phyloP scores from a whole-genome alignment of 2,113 vertebrate species.

The Myrmecobius fasciatus region DNA sequence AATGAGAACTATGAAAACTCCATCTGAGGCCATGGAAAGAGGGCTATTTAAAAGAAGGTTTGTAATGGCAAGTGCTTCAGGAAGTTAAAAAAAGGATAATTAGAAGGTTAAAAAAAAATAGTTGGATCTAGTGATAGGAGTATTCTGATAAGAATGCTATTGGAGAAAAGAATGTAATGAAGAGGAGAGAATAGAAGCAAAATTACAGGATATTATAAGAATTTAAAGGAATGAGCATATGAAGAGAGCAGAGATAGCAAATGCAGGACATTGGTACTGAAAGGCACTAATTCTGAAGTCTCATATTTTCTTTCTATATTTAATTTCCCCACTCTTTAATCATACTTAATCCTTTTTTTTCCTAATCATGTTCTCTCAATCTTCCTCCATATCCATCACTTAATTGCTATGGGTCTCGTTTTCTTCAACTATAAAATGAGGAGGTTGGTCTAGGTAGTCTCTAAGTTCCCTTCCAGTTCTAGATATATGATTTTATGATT shows the following conservation, averaged over 20 bases:
- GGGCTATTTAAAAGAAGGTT: neutral
- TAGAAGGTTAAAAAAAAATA: neutral
- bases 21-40: neutral
- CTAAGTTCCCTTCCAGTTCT: neutral
- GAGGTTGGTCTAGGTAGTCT: neutral
- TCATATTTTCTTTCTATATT: constrained; percentile 28
- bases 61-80: neutral
- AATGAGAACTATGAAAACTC: neutral
- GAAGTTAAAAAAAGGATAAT: neutral
- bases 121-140: neutral
- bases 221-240: neutral
- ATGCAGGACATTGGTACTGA: neutral
- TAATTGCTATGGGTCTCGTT: neutral
- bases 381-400: neutral
- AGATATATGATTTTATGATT: neutral
- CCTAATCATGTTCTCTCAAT: neutral
- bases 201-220: neutral
- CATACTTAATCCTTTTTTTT: neutral
- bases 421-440: neutral
- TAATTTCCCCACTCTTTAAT: constrained; percentile 20
- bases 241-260: neutral
- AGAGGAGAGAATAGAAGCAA: neutral
- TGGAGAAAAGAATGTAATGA: neutral
- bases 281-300: neutral
- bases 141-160: neutral